A percentile compares a stretch with the other conserved stretches of the same genome.
Evolutionary conservation across 2,797 vertebrate genomes (phyloP).

Genomic region (Alcedo quadribrachys): DNA sequence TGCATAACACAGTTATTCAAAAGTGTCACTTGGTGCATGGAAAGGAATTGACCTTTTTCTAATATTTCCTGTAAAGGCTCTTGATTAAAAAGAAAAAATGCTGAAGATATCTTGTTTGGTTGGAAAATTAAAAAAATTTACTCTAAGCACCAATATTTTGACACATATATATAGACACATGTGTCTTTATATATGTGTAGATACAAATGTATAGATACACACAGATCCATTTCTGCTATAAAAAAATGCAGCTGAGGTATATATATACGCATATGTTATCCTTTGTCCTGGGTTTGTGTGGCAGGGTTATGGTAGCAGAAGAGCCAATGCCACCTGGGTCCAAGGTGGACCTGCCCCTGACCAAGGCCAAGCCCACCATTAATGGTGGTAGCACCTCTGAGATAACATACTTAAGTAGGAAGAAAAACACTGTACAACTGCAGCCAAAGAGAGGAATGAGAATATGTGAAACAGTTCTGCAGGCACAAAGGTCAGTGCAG

Average conservation of each 20-base stretch:
- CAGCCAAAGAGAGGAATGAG: not conserved
- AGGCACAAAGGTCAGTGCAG: not conserved
- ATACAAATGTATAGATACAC: not conserved
- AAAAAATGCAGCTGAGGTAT: constrained; percentile 6
- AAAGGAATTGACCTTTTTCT: constrained; percentile 48
- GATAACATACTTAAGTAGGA: not conserved
- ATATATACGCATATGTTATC: not conserved
- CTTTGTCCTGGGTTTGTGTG: not conserved
- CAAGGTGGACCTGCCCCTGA: rapidly evolving
- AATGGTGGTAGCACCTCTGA: not conserved
- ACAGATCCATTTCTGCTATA: not conserved
- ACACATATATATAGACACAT: not conserved
- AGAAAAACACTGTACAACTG: not conserved
- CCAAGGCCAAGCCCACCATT: not conserved
- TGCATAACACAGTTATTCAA: constrained; percentile 58
- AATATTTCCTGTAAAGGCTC: constrained; percentile 51
- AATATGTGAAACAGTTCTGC: not conserved
- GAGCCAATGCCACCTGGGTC: not conserved
- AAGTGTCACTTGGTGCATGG: constrained; percentile 54
- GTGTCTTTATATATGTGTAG: not conserved
- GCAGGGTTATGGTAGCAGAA: not conserved
- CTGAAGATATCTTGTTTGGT: not conserved
- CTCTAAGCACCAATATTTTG: not conserved
- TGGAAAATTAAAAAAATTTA: constrained; percentile 53
- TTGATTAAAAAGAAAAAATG: constrained; percentile 57